Conservation (phyloP, 2,888 invertebrate species). For the Esperia sulphurella region DNA sequence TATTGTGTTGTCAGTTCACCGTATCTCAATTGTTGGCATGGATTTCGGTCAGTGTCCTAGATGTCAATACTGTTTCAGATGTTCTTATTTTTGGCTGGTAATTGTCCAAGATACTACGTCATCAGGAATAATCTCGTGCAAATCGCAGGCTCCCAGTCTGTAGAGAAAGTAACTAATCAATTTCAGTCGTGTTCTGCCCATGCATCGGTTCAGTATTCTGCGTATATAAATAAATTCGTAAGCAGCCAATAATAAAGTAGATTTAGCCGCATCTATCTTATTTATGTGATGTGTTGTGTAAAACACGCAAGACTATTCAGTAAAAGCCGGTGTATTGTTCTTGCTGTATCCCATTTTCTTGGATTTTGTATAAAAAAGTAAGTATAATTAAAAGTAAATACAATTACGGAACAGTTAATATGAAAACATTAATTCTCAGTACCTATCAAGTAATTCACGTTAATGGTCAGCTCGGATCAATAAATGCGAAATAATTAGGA, state of each 20-base stretch:
- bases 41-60: conserved; percentile 66
- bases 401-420: no score
- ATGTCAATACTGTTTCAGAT: conserved; percentile 64
- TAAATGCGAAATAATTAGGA: background rate
- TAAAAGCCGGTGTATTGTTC: conserved; percentile 1
- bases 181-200: conserved; percentile 59
- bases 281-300: conserved; percentile 40
- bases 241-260: conserved; percentile 31
- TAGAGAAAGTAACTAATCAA: conserved; percentile 59
- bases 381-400: no score
- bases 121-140: conserved; percentile 40
- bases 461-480: no score
- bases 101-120: conserved; percentile 69
- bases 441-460: no score
- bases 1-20: conserved; percentile 13
- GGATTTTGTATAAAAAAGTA: background rate
- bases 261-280: conserved; percentile 24
- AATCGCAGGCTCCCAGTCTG: conserved; percentile 42
- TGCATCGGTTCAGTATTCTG: conserved; percentile 53
- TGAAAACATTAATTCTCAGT: no score
- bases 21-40: conserved; percentile 60
- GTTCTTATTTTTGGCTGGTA: conserved; percentile 70
- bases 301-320: conserved; percentile 21
- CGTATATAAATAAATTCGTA: conserved; percentile 56
- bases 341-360: background rate